phyloP scores from a whole-genome alignment of 2,113 vertebrate genomes.

The Prionailurus viverrinus region DNA sequence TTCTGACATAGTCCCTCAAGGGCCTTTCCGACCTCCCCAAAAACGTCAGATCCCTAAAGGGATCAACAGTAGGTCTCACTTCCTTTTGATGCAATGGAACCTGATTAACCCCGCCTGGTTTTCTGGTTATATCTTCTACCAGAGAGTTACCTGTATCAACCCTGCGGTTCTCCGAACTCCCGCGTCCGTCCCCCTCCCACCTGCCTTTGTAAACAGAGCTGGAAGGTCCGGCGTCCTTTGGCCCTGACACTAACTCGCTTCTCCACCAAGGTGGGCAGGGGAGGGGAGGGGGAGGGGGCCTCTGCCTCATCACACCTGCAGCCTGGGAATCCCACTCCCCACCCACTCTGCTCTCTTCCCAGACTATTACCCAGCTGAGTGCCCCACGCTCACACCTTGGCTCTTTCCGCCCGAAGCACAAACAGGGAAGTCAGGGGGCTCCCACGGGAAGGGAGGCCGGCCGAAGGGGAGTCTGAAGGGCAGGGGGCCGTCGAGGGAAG shows the following conservation, averaged over 20 bases:
- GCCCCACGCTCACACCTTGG: background rate
- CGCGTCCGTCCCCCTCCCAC: too few species aligned
- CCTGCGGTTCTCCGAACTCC: too few species aligned
- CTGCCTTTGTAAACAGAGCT: background rate
- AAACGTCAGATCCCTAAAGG: background rate
- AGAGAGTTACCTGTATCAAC: background rate
- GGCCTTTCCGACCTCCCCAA: background rate
- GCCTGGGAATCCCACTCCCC: background rate
- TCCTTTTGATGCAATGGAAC: background rate
- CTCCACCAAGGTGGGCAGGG: background rate
- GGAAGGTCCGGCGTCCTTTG: background rate
- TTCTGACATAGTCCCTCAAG: background rate
- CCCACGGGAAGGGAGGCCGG: background rate
- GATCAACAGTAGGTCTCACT: background rate
- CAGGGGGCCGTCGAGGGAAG: background rate
- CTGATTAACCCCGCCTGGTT: background rate
- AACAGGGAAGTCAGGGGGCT: background rate
- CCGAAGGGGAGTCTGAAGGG: too few species aligned
- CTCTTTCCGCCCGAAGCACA: background rate
- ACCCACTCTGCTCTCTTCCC: background rate
- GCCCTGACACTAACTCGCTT: background rate
- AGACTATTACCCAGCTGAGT: too few species aligned
- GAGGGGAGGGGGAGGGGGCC: background rate
- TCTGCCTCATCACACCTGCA: background rate
- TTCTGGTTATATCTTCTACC: background rate